Conservation (phyloP, 2,888 invertebrate genomes). For the Heliconius sara region DNA sequence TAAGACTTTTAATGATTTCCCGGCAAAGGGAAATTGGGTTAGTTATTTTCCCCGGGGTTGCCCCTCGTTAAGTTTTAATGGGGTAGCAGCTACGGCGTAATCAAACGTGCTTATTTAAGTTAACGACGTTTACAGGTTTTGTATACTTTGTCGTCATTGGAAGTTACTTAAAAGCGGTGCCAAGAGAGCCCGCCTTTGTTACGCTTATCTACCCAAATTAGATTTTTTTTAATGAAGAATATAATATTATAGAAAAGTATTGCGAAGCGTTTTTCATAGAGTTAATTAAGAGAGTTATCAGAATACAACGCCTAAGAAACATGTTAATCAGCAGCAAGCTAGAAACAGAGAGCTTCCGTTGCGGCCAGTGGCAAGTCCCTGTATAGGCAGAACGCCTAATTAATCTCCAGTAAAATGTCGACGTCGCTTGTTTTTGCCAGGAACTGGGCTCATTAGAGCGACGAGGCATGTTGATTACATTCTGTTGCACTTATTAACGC, state of each 20-base stretch:
- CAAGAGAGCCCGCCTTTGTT: conserved; percentile 52
- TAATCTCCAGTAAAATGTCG: conserved; percentile 82
- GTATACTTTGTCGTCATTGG: conserved; percentile 77
- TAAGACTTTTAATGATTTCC: conserved; percentile 85
- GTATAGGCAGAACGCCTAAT: conserved; percentile 77
- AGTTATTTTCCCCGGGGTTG: conserved; percentile 84
- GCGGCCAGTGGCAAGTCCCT: conserved; percentile 61
- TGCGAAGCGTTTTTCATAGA: conserved; percentile 39
- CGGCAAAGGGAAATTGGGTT: conserved; percentile 85
- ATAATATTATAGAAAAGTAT: conserved; percentile 39
- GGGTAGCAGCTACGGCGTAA: conserved; percentile 83
- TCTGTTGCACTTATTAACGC: conserved; percentile 83
- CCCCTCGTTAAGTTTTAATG: conserved; percentile 85
- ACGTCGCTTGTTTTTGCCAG: conserved; percentile 79
- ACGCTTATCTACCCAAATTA: conserved; percentile 50
- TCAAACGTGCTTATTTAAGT: conserved; percentile 84
- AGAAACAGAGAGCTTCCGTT: conserved; percentile 66
- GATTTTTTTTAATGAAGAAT: conserved; percentile 42
- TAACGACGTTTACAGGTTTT: conserved; percentile 77
- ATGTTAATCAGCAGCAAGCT: conserved; percentile 63
- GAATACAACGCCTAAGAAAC: conserved; percentile 62
- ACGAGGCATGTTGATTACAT: conserved; percentile 83
- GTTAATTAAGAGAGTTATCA: conserved; percentile 55
- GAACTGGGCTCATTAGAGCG: conserved; percentile 83
- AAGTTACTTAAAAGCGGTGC: conserved; percentile 61